A percentile compares a stretch with the other conserved stretches of the same genome.
phyloP scores from a whole-genome alignment of 2,797 vertebrate genomes.

The Paramormyrops hopkinsi region DNA sequence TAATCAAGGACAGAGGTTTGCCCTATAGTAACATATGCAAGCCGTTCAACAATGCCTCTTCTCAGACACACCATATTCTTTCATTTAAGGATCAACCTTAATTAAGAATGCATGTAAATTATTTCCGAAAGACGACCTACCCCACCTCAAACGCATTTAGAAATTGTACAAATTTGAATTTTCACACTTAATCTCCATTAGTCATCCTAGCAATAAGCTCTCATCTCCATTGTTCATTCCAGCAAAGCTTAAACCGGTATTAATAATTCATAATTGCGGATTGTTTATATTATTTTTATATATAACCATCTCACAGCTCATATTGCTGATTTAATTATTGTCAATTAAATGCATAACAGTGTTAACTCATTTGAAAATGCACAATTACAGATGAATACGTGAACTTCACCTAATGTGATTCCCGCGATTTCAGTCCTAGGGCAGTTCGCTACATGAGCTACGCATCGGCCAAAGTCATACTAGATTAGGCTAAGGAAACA shows the following conservation, averaged over 20 bases:
- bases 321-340: constrained; percentile 51
- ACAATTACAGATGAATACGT: constrained; percentile 9
- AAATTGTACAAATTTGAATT: constrained; percentile 21
- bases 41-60: neutral
- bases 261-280: constrained; percentile 50
- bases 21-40: neutral
- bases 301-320: constrained; percentile 45
- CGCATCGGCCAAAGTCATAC: neutral
- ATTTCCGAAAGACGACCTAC: neutral
- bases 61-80: neutral
- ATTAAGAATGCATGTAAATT: constrained; percentile 15
- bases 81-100: neutral
- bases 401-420: neutral
- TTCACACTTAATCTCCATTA: constrained; percentile 26
- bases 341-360: constrained; percentile 52
- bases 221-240: constrained; percentile 29
- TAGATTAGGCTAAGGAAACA: neutral
- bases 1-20: neutral
- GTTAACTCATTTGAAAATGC: neutral
- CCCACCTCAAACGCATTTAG: neutral
- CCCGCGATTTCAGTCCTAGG: neutral
- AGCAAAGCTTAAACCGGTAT: constrained; percentile 44
- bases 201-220: constrained; percentile 34
- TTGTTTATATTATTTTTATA: constrained; percentile 43
- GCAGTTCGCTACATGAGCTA: neutral